Conservation (phyloP, 2,113 vertebrate genomes). For the Psilopogon haemacephalus region DNA sequence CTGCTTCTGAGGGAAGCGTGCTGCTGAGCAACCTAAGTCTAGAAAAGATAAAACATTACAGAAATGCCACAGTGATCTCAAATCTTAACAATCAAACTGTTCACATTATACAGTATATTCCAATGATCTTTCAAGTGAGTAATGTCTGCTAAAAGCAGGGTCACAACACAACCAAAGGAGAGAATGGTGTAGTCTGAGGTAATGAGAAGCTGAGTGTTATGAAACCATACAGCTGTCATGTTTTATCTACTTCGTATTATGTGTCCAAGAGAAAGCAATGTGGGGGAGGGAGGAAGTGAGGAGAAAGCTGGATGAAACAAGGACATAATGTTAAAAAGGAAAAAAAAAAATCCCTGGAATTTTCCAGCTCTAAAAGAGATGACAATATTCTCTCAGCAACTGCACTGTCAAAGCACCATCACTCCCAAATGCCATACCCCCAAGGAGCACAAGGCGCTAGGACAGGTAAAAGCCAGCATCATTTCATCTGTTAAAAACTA, state of each 20-base stretch:
- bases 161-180: neutral
- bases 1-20: neutral
- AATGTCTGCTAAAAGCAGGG: neutral
- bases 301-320: conserved; percentile 7
- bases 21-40: neutral
- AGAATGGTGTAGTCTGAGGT: neutral
- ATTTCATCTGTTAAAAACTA: neutral
- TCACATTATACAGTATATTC: neutral
- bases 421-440: neutral
- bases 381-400: neutral
- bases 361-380: neutral
- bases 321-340: neutral
- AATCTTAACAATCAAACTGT: neutral
- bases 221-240: neutral
- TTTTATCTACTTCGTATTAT: neutral
- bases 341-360: neutral
- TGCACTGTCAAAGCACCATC: neutral
- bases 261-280: neutral
- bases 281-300: neutral
- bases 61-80: neutral
- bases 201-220: neutral
- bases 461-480: neutral
- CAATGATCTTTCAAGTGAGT: neutral
- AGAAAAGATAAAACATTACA: neutral
- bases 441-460: neutral